Evolutionary conservation across 2,797 vertebrate genomes (phyloP).

Genomic region (Gallirallus australis): DNA sequence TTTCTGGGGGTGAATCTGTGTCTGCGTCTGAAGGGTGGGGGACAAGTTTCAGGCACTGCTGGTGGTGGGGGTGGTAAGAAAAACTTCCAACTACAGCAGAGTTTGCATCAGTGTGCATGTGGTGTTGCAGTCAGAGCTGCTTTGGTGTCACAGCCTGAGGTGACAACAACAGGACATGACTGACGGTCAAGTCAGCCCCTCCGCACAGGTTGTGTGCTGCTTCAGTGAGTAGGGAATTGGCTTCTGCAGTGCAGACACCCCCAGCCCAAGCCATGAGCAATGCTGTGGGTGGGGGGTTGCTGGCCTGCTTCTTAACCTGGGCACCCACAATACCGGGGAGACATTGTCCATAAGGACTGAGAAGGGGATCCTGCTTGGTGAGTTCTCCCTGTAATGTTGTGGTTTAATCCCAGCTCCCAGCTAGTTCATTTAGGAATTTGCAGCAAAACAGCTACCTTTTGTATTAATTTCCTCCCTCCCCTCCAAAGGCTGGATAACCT

Average conservation of each 20-base stretch:
- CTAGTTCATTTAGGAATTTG: neutral
- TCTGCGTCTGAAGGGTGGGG: neutral
- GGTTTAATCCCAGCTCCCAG: too few relatives aligned
- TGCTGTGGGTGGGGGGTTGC: neutral
- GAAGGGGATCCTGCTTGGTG: neutral
- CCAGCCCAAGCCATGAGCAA: neutral
- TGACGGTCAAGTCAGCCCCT: neutral
- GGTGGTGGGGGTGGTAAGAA: neutral
- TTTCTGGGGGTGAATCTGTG: neutral
- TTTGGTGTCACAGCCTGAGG: neutral
- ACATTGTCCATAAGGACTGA: neutral
- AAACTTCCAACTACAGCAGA: neutral
- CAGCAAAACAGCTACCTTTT: neutral
- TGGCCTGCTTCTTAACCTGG: neutral
- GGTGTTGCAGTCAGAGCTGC: neutral
- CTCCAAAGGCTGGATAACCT: neutral
- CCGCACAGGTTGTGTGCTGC: neutral
- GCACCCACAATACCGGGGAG: neutral
- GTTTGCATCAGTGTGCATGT: too few relatives aligned
- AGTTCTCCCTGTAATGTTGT: neutral
- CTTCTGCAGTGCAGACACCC: neutral
- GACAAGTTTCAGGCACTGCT: neutral
- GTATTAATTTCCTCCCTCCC: neutral
- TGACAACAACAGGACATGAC: accelerated
- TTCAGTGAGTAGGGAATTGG: neutral